phyloP scores from a whole-genome alignment of 2,888 invertebrate species.

The Pandemis corylana region DNA sequence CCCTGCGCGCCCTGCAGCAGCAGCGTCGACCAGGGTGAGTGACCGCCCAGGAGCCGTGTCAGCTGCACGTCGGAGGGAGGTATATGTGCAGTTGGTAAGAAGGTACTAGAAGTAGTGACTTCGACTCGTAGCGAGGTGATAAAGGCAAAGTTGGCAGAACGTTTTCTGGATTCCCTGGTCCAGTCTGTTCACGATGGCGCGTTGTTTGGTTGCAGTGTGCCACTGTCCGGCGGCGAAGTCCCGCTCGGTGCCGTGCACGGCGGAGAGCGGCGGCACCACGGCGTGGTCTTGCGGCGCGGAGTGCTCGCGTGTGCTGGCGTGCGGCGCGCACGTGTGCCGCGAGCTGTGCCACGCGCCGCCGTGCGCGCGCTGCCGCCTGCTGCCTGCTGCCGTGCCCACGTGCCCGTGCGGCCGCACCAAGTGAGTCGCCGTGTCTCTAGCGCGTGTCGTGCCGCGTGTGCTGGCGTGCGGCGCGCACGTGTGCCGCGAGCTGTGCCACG shows the following conservation, averaged over 20 bases:
- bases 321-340: slow-evolving; percentile 95
- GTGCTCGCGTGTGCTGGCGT: slow-evolving; percentile 92
- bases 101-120: too few relatives aligned
- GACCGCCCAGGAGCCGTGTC: not conserved
- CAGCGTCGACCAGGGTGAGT: slow-evolving; percentile 86
- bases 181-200: not conserved
- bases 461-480: slow-evolving; percentile 85
- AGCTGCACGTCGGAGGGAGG: too few relatives aligned
- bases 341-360: slow-evolving; percentile 94
- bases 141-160: too few relatives aligned
- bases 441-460: slow-evolving; percentile 79
- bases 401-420: slow-evolving; percentile 75
- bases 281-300: slow-evolving; percentile 88
- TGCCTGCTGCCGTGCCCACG: slow-evolving; percentile 59
- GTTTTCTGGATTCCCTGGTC: too few relatives aligned
- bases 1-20: slow-evolving; percentile 90
- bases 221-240: slow-evolving; percentile 63
- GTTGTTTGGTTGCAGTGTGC: slow-evolving; percentile 60
- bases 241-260: slow-evolving; percentile 66
- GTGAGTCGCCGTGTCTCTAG: slow-evolving; percentile 49
- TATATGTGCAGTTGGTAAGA: too few relatives aligned
- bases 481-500: slow-evolving; percentile 75
- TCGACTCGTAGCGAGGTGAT: too few relatives aligned
- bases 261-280: slow-evolving; percentile 47
- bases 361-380: slow-evolving; percentile 88